Conservation (phyloP, 2,113 vertebrate genomes). For the Danionella cerebrum region DNA sequence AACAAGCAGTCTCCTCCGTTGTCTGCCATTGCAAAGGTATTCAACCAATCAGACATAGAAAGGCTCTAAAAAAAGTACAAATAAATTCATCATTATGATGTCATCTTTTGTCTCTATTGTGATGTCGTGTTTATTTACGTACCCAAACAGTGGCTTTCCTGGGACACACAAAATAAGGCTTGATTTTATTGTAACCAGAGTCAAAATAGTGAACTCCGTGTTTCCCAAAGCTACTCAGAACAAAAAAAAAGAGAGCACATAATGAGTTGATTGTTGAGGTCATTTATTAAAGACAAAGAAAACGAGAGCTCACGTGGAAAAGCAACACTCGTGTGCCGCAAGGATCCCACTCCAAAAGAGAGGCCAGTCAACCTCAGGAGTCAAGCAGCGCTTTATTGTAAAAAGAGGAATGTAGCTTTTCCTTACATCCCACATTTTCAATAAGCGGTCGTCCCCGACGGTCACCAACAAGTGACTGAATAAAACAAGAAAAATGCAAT, state of each 20-base stretch:
- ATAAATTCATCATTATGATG: background rate
- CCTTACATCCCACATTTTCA: constrained; percentile 89
- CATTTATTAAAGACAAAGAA: too few relatives aligned
- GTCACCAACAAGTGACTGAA: constrained; percentile 80
- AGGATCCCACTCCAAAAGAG: constrained; percentile 75
- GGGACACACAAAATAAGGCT: constrained; percentile 73
- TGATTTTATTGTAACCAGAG: constrained; percentile 71
- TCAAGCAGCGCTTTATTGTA: constrained; percentile 75
- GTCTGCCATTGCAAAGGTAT: constrained; percentile 71
- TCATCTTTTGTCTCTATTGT: background rate
- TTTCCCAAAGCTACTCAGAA: constrained; percentile 61
- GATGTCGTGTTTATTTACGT: constrained; percentile 41
- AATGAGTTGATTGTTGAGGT: background rate
- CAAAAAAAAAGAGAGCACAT: background rate
- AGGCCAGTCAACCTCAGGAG: constrained; percentile 84
- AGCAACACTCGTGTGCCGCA: constrained; percentile 79
- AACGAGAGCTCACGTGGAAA: constrained; percentile 68
- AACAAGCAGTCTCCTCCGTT: constrained; percentile 76
- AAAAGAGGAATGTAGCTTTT: constrained; percentile 71
- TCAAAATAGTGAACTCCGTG: constrained; percentile 88
- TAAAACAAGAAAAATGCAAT: background rate
- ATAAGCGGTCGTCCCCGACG: constrained; percentile 79
- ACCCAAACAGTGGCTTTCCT: constrained; percentile 84
- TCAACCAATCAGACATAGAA: constrained; percentile 85
- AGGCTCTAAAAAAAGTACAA: constrained; percentile 69